Conservation (phyloP, 2,113 vertebrate genomes). For the Myiozetetes cayanensis region DNA sequence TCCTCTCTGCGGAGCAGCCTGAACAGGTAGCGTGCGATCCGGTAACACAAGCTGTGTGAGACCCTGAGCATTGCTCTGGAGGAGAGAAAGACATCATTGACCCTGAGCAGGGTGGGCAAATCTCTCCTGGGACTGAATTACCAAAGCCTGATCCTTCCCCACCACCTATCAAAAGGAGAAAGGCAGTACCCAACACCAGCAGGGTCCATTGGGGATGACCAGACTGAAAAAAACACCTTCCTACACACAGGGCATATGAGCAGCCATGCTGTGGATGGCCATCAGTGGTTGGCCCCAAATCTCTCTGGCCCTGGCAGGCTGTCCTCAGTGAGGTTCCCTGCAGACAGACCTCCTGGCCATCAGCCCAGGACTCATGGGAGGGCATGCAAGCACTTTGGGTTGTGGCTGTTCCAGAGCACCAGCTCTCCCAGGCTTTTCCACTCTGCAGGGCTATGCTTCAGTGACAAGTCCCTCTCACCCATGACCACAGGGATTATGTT, state of each 20-base stretch:
- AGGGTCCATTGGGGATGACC: background rate
- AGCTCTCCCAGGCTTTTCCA: background rate
- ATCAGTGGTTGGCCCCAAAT: background rate
- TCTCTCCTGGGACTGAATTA: background rate
- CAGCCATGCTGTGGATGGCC: background rate
- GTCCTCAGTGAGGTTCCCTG: background rate
- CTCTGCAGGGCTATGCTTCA: background rate
- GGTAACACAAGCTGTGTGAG: background rate
- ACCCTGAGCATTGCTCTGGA: background rate
- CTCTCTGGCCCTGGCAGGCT: background rate
- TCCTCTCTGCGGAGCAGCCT: background rate
- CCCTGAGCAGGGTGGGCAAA: background rate
- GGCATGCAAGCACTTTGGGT: no score
- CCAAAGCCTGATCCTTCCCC: background rate
- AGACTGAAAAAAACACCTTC: background rate
- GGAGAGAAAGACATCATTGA: accelerated
- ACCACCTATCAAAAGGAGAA: background rate
- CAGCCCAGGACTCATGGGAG: background rate
- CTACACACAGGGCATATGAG: background rate
- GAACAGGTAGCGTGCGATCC: background rate
- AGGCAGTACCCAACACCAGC: background rate
- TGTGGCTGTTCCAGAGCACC: background rate
- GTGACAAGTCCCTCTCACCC: background rate
- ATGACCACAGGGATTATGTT: background rate
- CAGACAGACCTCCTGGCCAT: background rate